Evolutionary conservation across 2,888 invertebrate genomes (phyloP), one percentile per base, ranked within the genome.

Genomic region (Pterostichus niger): DNA sequence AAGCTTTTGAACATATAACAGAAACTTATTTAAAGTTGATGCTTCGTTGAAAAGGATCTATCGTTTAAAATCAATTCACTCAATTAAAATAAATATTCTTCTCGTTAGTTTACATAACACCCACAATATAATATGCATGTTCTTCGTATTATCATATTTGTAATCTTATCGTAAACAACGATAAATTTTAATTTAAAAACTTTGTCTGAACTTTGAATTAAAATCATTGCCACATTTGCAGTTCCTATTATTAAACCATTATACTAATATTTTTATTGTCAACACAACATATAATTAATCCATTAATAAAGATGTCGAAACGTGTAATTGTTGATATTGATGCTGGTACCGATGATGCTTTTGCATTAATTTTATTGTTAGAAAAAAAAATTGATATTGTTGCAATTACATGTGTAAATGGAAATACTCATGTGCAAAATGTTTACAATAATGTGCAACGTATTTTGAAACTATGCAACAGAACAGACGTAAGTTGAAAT

Each of bases 391-490:
- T 92, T 13, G 88, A 93, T 85, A 88, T 96, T 54, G 88, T 95
- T 64, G 96, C 92, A 0, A 92, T 97, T 0, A 96, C 96, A 0
- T 95, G 95, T 77, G 94, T 93, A 0, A 92, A 93, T 85, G 97
- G 97, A 0, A 97, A 96, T 87, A 94, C 95, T 0, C 89, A 88
- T 0, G 90, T 96, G 76, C 92, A 94, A 10, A 93, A 95, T 87
- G 95, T 94, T 0, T 92, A 92, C 35, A 89, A 89, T 15, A 96
- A 97, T 87, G 94, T 95, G 31, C 92, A 94, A 61, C 92, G 94
- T 85, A 93, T 95, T 78, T 88, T 96, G 10, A 90, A 92, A 85
- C 90, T 92, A 6, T 92, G 92, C 10, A 89, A 91, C 17, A 90
- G 93, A 84, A 90, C 91, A 85, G 93, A 95, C 87, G 95, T 95